Conservation (phyloP, 2,113 vertebrate species). For the Protomyctophum bolini region DNA sequence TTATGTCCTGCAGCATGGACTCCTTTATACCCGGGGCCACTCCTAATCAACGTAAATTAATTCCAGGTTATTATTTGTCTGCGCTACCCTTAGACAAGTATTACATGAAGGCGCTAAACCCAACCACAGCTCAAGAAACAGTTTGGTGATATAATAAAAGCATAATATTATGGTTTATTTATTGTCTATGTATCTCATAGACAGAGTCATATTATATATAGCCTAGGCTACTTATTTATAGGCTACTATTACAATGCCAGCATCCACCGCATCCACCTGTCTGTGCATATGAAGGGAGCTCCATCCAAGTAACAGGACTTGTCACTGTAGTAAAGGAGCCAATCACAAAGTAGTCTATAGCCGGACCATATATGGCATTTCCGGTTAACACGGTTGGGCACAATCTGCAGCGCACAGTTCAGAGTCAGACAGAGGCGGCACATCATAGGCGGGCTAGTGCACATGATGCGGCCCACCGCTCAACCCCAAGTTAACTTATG, state of each 20-base stretch:
- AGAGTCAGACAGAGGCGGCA: conserved; percentile 40
- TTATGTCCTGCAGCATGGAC: too few species aligned
- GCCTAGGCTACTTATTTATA: conserved; percentile 23
- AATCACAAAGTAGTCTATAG: conserved; percentile 56
- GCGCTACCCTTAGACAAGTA: too few species aligned
- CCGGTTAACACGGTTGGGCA: conserved; percentile 43
- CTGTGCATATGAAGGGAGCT: conserved; percentile 56
- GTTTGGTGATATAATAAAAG: too few species aligned
- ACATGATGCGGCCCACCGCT: too few species aligned
- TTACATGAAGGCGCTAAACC: too few species aligned
- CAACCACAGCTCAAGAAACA: too few species aligned
- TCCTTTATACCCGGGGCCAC: too few species aligned
- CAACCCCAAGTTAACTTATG: too few species aligned
- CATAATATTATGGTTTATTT: too few species aligned
- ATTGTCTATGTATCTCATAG: not conserved
- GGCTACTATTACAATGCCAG: conserved; percentile 10
- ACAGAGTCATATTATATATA: too few species aligned
- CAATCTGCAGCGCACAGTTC: conserved; percentile 24
- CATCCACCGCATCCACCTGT: conserved; percentile 36
- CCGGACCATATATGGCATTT: conserved; percentile 75
- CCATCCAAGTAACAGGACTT: conserved; percentile 70
- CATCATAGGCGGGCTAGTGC: not conserved
- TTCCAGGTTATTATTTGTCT: too few species aligned
- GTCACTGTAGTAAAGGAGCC: conserved; percentile 59
- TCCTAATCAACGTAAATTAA: too few species aligned